Base-by-base conservation (phyloP, 2,888 invertebrate genomes). In the Nineta flava region DNA sequence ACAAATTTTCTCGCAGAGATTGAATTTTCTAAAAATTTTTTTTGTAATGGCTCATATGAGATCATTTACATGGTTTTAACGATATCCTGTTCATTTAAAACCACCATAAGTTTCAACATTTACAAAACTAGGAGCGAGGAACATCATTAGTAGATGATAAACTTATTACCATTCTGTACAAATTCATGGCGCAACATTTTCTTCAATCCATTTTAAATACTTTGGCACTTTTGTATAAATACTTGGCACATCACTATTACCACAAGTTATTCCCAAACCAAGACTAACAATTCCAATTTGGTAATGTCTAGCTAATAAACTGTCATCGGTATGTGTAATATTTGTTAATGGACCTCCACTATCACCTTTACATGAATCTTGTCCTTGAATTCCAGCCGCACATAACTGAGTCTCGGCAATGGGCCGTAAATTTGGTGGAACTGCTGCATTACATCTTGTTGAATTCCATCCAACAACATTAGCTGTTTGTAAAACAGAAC, bases 221-320 rank as follows among this genome's bases (percentile, higher is more conserved):
- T 62, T 58, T 2, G 59, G 54, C 2, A 72, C 57, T 21, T 60
- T 62, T 0, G 70, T 69, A 54, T 71, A 71, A 15, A 72, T 65
- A 0, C 67, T 69, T 2, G 73, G 72, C 21, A 61, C 55, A 15
- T 63, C 64, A 31, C 57, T 56, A 3, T 59, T 58, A 1, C 67
- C 70, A 53, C 73, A 72, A 34, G 57, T 56, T 6, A 54, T 57
- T 3, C 61, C 53, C 4, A 62, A 58, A 1, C 70, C 68, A 51
- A 67, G 69, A 16, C 71, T 71, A 2, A 71, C 69, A 12, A 72
- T 57, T 0, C 73, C 73, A 51, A 68, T 60, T 53, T 70, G 69
- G 44, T 64, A 56, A 48, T 58, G 60, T 45, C 59, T 60, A 4
- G 50, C 7, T 7, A 15, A 7, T 2, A 51, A 45, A 0, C 55